Evolutionary conservation across 2,797 vertebrate species (phyloP).

Genomic region (Alcedo atthis): DNA sequence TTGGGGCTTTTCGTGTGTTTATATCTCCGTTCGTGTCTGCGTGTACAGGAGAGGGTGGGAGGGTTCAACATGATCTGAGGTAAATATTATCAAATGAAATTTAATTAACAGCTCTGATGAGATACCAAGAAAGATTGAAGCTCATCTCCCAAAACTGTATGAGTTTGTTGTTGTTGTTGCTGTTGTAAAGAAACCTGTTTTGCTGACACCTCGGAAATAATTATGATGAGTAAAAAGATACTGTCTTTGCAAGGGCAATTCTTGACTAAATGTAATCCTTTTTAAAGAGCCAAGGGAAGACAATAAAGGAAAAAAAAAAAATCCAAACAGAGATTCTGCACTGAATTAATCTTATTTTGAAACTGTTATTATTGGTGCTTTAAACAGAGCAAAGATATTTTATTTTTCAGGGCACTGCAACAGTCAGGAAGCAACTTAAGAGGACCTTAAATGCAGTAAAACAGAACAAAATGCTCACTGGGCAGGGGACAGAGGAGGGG

Average conservation of each 20-base stretch:
- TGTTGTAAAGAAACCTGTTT: neutral
- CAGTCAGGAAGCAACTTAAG: neutral
- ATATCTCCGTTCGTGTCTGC: neutral
- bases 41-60: neutral
- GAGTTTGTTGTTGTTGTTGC: neutral
- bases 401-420: neutral
- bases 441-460: neutral
- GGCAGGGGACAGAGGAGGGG: too few relatives aligned
- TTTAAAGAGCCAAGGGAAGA: neutral
- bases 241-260: neutral
- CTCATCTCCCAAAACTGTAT: slow-evolving; percentile 2
- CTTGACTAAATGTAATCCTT: neutral
- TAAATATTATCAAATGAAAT: slow-evolving; percentile 22
- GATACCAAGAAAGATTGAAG: neutral
- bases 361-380: neutral
- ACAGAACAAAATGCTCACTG: neutral
- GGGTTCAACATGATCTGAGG: neutral
- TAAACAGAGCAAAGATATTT: neutral
- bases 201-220: neutral
- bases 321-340: neutral
- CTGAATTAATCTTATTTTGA: neutral
- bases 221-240: neutral
- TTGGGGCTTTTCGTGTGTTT: neutral
- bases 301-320: neutral
- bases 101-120: slow-evolving; percentile 2